Conservation (phyloP, 1,140 invertebrate species). For the Elysia chlorotica region DNA sequence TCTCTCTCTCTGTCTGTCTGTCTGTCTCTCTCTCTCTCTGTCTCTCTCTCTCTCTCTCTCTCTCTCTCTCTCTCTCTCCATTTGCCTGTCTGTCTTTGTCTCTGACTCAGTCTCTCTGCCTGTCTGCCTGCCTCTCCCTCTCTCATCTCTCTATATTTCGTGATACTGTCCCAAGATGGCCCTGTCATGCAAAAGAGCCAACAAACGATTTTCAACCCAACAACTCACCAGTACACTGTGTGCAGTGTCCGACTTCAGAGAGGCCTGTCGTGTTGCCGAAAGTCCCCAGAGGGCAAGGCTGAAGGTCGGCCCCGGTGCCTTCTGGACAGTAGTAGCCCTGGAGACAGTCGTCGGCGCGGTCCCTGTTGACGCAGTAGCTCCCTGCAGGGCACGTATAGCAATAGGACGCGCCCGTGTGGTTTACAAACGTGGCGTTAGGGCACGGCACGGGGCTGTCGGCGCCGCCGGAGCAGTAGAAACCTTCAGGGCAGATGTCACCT, state of each 20-base stretch:
- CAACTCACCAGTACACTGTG: constrained; percentile 51
- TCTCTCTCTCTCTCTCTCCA: too few species aligned
- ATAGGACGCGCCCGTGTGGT: constrained; percentile 49
- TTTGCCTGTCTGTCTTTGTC: too few species aligned
- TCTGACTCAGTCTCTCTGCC: too few species aligned
- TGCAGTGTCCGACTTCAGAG: constrained; percentile 43
- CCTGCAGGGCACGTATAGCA: constrained; percentile 51
- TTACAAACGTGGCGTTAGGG: constrained; percentile 53
- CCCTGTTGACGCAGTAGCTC: constrained; percentile 53
- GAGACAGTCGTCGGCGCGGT: constrained; percentile 51
- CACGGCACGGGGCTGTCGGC: constrained; percentile 40
- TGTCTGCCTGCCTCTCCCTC: too few species aligned
- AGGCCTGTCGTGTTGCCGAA: constrained; percentile 55
- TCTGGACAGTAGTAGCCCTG: constrained; percentile 56
- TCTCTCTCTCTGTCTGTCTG: too few species aligned
- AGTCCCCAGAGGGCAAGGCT: constrained; percentile 51
- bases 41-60: too few species aligned
- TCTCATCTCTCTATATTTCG: too few species aligned
- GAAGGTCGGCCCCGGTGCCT: constrained; percentile 54
- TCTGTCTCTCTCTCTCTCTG: too few species aligned
- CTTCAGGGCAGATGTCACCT: constrained; percentile 54
- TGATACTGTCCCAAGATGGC: too few species aligned
- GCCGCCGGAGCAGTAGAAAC: constrained; percentile 46
- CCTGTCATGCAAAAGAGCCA: too few species aligned
- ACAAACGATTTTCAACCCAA: too few species aligned